A percentile compares a stretch with the other conserved stretches of the same genome.
phyloP scores from a whole-genome alignment of 2,888 invertebrate species.

The Cephus rjabovi region DNA sequence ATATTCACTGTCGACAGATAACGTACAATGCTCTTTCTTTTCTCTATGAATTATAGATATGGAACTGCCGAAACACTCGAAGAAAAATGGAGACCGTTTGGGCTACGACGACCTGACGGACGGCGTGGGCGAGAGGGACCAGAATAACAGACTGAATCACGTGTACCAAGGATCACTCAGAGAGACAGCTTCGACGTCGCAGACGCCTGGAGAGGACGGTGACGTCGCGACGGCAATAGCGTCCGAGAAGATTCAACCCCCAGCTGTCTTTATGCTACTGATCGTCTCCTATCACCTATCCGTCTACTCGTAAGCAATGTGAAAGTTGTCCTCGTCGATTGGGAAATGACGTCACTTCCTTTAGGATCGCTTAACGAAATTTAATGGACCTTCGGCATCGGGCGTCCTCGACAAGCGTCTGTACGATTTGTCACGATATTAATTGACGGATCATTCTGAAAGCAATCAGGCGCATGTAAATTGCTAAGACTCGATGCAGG shows the following conservation, averaged over 20 bases:
- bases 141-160: conserved; percentile 60
- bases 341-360: not conserved
- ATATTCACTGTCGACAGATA: not conserved
- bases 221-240: conserved; percentile 23
- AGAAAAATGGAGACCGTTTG: conserved; percentile 45
- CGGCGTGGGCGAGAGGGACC: conserved; percentile 40
- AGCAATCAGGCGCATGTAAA: not conserved
- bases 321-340: not conserved
- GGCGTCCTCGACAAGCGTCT: not conserved
- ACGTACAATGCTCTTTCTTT: not conserved
- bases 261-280: conserved; percentile 37
- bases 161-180: conserved; percentile 76
- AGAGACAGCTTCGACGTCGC: conserved; percentile 70
- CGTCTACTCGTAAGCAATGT: conserved; percentile 40
- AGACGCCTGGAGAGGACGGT: conserved; percentile 37
- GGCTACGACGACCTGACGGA: conserved; percentile 38
- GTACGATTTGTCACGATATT: not conserved
- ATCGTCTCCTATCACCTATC: conserved; percentile 38
- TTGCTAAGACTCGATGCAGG: not conserved
- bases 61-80: conserved; percentile 50
- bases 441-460: not conserved
- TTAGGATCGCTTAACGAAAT: not conserved
- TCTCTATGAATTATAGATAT: conserved; percentile 45
- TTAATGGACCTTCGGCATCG: not conserved
- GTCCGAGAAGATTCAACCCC: conserved; percentile 24